Evolutionary conservation across 2,797 vertebrate species (phyloP), one percentile per base, ranked within the genome.

Genomic region (Anguilla obscura): DNA sequence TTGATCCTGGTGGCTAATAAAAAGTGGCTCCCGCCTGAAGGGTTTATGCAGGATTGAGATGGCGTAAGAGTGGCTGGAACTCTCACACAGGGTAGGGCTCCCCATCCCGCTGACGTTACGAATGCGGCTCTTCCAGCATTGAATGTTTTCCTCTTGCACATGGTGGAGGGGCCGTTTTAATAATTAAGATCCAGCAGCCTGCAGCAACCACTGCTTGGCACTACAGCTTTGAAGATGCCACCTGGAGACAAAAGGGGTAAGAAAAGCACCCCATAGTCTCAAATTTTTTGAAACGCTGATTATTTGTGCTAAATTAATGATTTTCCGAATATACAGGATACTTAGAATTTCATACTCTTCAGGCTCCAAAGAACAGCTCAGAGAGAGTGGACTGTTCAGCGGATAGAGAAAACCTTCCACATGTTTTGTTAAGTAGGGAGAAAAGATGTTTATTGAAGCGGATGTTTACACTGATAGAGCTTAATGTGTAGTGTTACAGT

Each of bases 231-330:
- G 76, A 80, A 48, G 76, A 40, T 80, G 36, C 76, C 76, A 80
- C 48, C 76, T 50, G 45, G 76, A 80, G 18, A 80, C 76, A 80
- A 80, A 80, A 80, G 76, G 40, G 40, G 76, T 12, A 80, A 80
- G 40, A 50, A 80, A 80, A 48, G 76, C 16, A 0, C n/a, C 76
- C 76, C 8, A 40, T 76, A 80, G 76, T 21, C 21, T 40, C 76
- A 24, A 24, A 50, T 80, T 80, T 80, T 2, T 0, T 36, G 36
- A n/a, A 80, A 80, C 40, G 14, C 36, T 21, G 76, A 50, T 80
- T 80, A 80, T 80, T 40, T 40, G 48, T n/a, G 76, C 14, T 48
- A 80, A 48, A 80, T 80, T 80, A 80, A 80, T 80, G 76, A 40
- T 80, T 50, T 50, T 48, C 76, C 18, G 76, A 45, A 18, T 10